Percentiles rank a stretch among this genome's conserved stretches.
These are phyloP conservation scores for Drosophila repletoides DNA, from an alignment of 1,140 invertebrate species.

Conservation along the genomic window DNA sequence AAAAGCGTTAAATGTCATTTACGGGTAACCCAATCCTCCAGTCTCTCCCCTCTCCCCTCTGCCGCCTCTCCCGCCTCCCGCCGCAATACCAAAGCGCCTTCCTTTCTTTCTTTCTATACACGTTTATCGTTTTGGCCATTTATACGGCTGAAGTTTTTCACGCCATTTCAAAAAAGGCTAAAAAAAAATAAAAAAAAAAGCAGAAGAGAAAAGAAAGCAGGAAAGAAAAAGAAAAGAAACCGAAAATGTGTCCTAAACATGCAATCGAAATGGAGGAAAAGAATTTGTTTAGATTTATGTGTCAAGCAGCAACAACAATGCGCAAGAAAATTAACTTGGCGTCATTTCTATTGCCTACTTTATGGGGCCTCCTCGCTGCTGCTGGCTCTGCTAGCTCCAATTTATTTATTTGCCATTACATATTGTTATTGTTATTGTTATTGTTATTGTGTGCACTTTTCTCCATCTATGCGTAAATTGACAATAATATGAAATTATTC, in stretches of 20 bases:
- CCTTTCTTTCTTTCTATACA: not conserved
- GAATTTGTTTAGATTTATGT: conserved; percentile 72
- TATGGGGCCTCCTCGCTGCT: conserved; percentile 32
- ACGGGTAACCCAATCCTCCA: conserved; percentile 64
- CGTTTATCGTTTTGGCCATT: conserved; percentile 45
- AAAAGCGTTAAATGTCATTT: conserved; percentile 80
- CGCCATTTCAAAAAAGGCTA: conserved; percentile 61
- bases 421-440: conserved; percentile 40
- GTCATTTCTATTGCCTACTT: conserved; percentile 74
- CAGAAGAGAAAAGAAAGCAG: conserved; percentile 15
- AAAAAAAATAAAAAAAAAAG: conserved; percentile 39
- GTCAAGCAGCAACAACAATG: conserved; percentile 68
- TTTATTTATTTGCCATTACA: conserved; percentile 41
- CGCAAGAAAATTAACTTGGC: conserved; percentile 70
- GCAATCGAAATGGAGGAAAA: conserved; percentile 47
- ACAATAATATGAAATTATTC: conserved; percentile 72
- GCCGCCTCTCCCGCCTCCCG: too few relatives aligned
- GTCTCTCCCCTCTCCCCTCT: too few relatives aligned
- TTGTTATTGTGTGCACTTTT: conserved; percentile 57
- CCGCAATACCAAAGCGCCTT: conserved; percentile 23
- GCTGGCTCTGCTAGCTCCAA: too few relatives aligned
- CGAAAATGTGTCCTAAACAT: conserved; percentile 69
- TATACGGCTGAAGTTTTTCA: conserved; percentile 74
- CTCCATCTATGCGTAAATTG: conserved; percentile 54
- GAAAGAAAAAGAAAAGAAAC: conserved; percentile 21